Evolutionary conservation across 2,888 invertebrate species (phyloP).

Genomic region (Hypselothyrea guttata): DNA sequence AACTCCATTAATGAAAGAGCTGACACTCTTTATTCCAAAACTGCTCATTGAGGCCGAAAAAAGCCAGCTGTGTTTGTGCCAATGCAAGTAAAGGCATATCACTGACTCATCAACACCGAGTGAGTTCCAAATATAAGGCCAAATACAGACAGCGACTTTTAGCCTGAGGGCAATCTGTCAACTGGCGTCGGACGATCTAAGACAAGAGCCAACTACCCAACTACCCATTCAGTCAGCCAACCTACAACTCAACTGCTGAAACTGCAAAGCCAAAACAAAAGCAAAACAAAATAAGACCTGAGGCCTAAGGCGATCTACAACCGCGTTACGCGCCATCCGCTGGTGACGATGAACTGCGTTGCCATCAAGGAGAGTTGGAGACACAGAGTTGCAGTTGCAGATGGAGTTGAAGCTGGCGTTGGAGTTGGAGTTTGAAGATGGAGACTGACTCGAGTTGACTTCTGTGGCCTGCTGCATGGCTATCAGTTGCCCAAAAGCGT

Average conservation of each 20-base stretch:
- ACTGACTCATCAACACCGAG: conserved; percentile 64
- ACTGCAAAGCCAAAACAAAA: conserved; percentile 29
- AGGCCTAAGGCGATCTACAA: conserved; percentile 58
- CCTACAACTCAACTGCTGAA: conserved; percentile 40
- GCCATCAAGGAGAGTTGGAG: conserved; percentile 13
- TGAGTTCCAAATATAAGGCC: conserved; percentile 38
- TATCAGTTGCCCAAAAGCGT: conserved; percentile 78
- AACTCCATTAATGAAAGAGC: no score
- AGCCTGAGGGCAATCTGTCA: conserved; percentile 73
- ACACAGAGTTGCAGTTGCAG: conserved; percentile 1
- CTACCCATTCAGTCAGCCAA: conserved; percentile 20
- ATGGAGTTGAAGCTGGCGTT: conserved; percentile 6
- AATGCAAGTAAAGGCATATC: conserved; percentile 37
- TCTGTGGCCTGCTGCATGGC: conserved; percentile 59
- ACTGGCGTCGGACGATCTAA: conserved; percentile 70
- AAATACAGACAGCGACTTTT: conserved; percentile 58
- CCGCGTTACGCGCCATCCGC: conserved; percentile 71
- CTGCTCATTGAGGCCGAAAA: no score
- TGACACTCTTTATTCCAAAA: no score
- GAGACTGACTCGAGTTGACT: conserved; percentile 28
- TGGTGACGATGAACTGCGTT: conserved; percentile 72
- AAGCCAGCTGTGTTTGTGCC: not conserved
- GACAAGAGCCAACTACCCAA: conserved; percentile 41
- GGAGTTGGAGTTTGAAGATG: conserved; percentile 8
- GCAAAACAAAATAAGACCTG: conserved; percentile 31